A percentile compares a stretch with the other conserved stretches of the same genome.
Conservation (phyloP, 2,113 vertebrate genomes). For the Noturus placidus region DNA sequence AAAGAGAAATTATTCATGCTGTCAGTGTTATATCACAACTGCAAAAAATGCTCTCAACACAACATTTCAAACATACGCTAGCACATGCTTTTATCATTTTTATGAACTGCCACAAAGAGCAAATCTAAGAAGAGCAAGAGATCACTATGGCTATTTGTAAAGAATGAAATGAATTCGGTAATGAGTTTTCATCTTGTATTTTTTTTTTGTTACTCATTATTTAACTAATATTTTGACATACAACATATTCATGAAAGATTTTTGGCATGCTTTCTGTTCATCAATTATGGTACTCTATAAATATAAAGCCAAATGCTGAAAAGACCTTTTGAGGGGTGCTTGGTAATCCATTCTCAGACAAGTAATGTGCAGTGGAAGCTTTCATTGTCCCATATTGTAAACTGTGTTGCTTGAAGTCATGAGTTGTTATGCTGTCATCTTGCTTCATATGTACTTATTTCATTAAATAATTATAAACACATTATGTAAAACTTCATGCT, state of each 20-base stretch:
- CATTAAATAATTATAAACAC: background rate
- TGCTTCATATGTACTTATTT: constrained; percentile 2
- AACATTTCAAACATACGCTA: background rate
- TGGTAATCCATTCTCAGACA: background rate
- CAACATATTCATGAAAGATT: background rate
- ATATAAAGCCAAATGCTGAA: background rate
- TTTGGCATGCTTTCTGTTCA: background rate
- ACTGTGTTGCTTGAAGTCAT: background rate
- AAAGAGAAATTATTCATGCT: background rate
- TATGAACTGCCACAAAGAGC: background rate
- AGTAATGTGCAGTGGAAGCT: background rate
- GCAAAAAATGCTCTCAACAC: constrained; percentile 1
- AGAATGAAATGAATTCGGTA: background rate
- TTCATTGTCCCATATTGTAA: background rate
- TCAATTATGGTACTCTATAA: background rate
- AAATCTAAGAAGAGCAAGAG: background rate
- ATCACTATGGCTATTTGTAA: background rate
- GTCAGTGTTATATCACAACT: background rate
- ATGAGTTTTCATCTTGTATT: background rate
- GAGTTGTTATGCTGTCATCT: background rate
- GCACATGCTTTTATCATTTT: background rate
- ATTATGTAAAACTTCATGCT: background rate
- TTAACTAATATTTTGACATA: too few relatives aligned
- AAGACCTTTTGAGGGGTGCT: background rate
- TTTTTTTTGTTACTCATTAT: background rate